Percentiles rank a stretch among this genome's conserved stretches.
phyloP scores from a whole-genome alignment of 2,797 vertebrate genomes.

The Acrossocheilus wenchowensis region DNA sequence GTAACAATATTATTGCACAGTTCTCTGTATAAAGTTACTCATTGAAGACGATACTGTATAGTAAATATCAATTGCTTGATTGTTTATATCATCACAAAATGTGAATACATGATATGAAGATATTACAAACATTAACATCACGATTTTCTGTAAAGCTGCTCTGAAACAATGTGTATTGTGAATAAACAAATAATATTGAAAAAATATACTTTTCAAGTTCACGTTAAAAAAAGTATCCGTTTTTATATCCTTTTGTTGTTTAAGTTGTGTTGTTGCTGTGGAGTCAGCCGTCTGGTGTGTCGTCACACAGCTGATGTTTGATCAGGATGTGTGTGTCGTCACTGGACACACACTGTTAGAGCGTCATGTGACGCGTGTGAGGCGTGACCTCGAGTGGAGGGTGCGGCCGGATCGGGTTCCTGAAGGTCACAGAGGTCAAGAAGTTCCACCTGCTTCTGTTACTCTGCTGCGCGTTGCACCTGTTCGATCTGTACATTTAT shows the following conservation, averaged over 20 bases:
- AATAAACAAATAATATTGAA: not conserved
- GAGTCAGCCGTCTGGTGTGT: not conserved
- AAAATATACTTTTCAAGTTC: not conserved
- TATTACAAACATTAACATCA: not conserved
- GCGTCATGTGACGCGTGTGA: not conserved
- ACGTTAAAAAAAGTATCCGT: not conserved
- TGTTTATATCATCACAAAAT: not conserved
- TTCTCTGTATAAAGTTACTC: too few relatives aligned
- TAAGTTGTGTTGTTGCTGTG: not conserved
- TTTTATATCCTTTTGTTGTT: not conserved
- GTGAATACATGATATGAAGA: not conserved
- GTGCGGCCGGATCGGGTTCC: conserved; percentile 26
- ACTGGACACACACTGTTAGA: not conserved
- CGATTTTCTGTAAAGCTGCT: not conserved
- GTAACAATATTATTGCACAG: too few relatives aligned
- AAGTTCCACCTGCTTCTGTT: conserved; percentile 32
- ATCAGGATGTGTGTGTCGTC: not conserved
- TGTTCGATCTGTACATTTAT: not conserved
- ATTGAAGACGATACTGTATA: too few relatives aligned
- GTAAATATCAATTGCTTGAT: too few relatives aligned
- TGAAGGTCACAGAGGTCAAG: conserved; percentile 36
- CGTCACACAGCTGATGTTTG: not conserved
- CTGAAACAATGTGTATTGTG: not conserved
- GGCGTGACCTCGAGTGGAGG: not conserved
- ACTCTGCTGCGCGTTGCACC: not conserved